Conservation (phyloP, 2,113 vertebrate species). For the Diadophis punctatus region DNA sequence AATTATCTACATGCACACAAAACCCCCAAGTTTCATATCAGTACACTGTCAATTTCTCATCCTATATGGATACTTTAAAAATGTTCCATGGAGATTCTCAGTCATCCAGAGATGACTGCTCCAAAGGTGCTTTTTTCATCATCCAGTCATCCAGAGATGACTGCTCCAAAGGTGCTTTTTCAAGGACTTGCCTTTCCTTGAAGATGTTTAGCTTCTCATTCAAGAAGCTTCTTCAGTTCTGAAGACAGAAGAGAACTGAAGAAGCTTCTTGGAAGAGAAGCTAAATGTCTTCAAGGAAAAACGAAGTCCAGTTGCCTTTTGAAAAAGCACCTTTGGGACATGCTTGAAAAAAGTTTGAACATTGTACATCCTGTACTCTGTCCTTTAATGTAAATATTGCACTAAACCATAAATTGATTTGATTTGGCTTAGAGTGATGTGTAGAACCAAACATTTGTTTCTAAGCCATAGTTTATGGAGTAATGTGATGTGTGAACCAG, state of each 20-base stretch:
- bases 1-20: neutral
- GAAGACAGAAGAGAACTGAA: too few relatives aligned
- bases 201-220: too few relatives aligned
- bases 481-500: neutral
- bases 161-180: too few relatives aligned
- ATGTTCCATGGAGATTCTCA: neutral
- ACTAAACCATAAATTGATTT: neutral
- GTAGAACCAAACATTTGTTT: neutral
- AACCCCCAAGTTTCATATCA: neutral
- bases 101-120: too few relatives aligned
- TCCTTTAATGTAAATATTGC: neutral
- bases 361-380: neutral
- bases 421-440: neutral
- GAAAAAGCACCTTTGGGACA: too few relatives aligned
- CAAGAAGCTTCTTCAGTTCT: too few relatives aligned
- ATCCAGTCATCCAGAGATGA: too few relatives aligned
- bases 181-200: too few relatives aligned
- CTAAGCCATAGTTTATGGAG: neutral
- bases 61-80: neutral
- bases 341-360: neutral
- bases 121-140: too few relatives aligned
- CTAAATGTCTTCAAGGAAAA: too few relatives aligned
- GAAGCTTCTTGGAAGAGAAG: too few relatives aligned
- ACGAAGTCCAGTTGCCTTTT: too few relatives aligned
- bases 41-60: neutral